Evolutionary conservation across 2,797 vertebrate genomes (phyloP).

Genomic region (Synaphobranchus kaupii): DNA sequence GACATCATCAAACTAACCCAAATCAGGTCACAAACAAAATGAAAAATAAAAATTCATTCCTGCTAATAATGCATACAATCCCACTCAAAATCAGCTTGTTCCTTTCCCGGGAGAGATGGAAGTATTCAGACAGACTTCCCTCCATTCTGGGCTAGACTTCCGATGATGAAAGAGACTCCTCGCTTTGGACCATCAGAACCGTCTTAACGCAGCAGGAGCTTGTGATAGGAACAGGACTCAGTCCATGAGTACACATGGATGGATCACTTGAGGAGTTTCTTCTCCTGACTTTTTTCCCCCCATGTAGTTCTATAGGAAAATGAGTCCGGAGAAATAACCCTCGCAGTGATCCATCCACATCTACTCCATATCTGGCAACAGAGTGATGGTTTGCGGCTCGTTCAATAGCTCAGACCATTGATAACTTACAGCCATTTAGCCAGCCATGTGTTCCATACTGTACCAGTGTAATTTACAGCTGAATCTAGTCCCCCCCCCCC

Average conservation of each 20-base stretch:
- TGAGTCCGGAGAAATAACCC: no score
- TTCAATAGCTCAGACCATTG: no score
- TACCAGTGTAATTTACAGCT: no score
- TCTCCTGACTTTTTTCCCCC: no score
- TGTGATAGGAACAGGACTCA: background rate
- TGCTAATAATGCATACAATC: background rate
- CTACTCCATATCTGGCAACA: no score
- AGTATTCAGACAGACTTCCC: slow-evolving; percentile 7
- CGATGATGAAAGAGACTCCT: background rate
- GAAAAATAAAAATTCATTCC: background rate
- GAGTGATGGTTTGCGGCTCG: no score
- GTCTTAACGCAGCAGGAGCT: background rate
- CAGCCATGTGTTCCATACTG: no score
- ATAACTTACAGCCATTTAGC: no score
- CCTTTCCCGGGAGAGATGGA: background rate
- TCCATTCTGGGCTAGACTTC: background rate
- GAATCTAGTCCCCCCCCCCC: no score
- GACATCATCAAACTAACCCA: slow-evolving; percentile 1
- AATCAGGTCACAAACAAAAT: background rate
- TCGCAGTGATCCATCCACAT: no score
- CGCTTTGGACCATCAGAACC: background rate
- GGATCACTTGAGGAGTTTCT: no score
- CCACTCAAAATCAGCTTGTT: background rate
- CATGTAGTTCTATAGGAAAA: no score
- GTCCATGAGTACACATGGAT: background rate